Evolutionary conservation across 2,888 invertebrate genomes (phyloP).

Genomic region (Hipparchia sbordonii): DNA sequence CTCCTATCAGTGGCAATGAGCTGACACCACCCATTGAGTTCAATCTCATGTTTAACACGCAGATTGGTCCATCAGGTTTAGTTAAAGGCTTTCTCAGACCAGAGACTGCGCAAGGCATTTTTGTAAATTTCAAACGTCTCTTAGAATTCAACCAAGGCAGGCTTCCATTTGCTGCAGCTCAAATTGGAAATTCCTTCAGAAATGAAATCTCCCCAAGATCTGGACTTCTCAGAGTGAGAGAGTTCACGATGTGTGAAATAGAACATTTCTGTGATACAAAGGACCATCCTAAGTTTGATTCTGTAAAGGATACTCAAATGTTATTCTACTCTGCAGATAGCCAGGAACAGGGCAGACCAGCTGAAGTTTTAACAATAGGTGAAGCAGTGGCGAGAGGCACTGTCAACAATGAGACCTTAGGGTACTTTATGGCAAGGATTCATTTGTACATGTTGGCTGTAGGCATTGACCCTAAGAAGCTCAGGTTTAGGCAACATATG

Average conservation of each 20-base stretch:
- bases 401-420: slow-evolving; percentile 98
- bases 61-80: slow-evolving; percentile 98
- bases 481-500: slow-evolving; percentile 99
- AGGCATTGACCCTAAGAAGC: slow-evolving; percentile 92
- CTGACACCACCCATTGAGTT: slow-evolving; percentile 98
- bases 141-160: slow-evolving; percentile 98
- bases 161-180: slow-evolving; percentile 98
- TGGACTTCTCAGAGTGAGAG: slow-evolving; percentile 96
- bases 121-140: slow-evolving; percentile 99
- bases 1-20: slow-evolving; percentile 97
- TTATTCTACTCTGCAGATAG: slow-evolving; percentile 96
- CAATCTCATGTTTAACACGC: slow-evolving; percentile 99
- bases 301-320: slow-evolving; percentile 89
- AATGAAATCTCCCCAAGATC: slow-evolving; percentile 99
- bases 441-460: slow-evolving; percentile 93
- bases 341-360: slow-evolving; percentile 98
- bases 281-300: slow-evolving; percentile 93
- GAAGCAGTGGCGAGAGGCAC: slow-evolving; percentile 93
- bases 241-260: slow-evolving; percentile 99
- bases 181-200: slow-evolving; percentile 98
- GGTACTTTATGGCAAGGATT: slow-evolving; percentile 98
- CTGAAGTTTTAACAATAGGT: slow-evolving; percentile 90
- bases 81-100: slow-evolving; percentile 98
- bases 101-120: slow-evolving; percentile 99
- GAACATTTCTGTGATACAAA: slow-evolving; percentile 99